A percentile compares a stretch with the other conserved stretches of the same genome.
Evolutionary conservation across 2,888 invertebrate genomes (phyloP).

Genomic region (Coleophora flavipennella): DNA sequence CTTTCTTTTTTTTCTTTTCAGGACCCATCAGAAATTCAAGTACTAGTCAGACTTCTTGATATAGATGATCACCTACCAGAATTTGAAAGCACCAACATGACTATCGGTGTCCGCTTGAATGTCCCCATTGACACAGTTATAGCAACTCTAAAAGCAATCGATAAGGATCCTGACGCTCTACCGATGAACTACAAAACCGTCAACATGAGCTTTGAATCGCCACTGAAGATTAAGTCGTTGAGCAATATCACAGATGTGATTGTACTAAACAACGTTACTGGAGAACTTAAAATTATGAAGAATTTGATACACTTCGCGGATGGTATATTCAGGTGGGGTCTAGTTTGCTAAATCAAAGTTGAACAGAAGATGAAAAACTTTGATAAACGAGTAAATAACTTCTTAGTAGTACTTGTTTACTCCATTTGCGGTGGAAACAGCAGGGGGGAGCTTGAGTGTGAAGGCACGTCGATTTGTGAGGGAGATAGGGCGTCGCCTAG

Average conservation of each 20-base stretch:
- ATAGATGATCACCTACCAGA: constrained; percentile 83
- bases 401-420: too few relatives aligned
- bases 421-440: too few relatives aligned
- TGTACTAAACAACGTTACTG: constrained; percentile 77
- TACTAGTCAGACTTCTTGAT: constrained; percentile 76
- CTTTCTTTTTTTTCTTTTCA: constrained; percentile 31
- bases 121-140: constrained; percentile 81
- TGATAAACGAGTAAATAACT: too few relatives aligned
- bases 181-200: constrained; percentile 76
- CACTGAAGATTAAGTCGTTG: constrained; percentile 53
- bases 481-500: too few relatives aligned
- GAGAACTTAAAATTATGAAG: constrained; percentile 79
- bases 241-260: constrained; percentile 70
- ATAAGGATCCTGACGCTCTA: constrained; percentile 77
- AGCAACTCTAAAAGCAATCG: constrained; percentile 76
- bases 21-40: constrained; percentile 79
- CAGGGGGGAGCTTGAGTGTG: too few relatives aligned
- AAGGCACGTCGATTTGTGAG: too few relatives aligned
- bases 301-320: constrained; percentile 77
- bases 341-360: background rate
- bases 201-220: constrained; percentile 71
- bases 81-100: constrained; percentile 75
- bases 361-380: background rate
- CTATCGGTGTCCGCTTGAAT: constrained; percentile 81
- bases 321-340: constrained; percentile 74